Percentiles rank a stretch among this genome's conserved stretches.
phyloP scores from a whole-genome alignment of 2,113 vertebrate species.

The Mystacornis crossleyi region DNA sequence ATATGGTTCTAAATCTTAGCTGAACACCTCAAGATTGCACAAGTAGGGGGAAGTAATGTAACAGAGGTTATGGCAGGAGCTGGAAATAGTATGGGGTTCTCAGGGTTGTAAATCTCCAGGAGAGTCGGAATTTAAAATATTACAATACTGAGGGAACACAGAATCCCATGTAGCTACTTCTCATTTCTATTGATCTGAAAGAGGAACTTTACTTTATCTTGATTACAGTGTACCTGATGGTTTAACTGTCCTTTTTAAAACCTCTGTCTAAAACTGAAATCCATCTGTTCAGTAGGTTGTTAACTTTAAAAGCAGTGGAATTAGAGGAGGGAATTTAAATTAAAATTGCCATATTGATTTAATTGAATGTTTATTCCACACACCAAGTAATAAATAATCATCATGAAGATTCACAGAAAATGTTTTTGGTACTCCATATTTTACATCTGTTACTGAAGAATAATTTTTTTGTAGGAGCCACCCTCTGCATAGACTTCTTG shows the following conservation, averaged over 20 bases:
- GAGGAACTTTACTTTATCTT: slow-evolving; percentile 57
- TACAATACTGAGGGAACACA: background rate
- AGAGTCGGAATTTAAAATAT: slow-evolving; percentile 7
- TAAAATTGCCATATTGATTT: background rate
- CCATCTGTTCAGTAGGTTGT: background rate
- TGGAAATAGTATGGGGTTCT: slow-evolving; percentile 45
- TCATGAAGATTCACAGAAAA: background rate
- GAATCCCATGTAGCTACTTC: slow-evolving; percentile 19
- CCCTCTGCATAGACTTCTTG: background rate
- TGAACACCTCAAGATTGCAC: background rate
- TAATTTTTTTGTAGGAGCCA: background rate
- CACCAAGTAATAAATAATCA: background rate
- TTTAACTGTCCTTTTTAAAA: slow-evolving; percentile 39
- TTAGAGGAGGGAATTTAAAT: background rate
- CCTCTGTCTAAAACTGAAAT: background rate
- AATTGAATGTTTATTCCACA: background rate
- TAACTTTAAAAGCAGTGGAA: background rate
- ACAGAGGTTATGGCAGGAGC: slow-evolving; percentile 34
- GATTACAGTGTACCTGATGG: slow-evolving; percentile 46
- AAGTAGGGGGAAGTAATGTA: background rate
- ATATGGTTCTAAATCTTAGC: background rate
- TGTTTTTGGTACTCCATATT: background rate
- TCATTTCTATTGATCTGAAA: slow-evolving; percentile 59
- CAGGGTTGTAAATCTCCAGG: slow-evolving; percentile 55
- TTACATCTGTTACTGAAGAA: background rate